Evolutionary conservation across 2,888 invertebrate species (phyloP).

Genomic region (Drosophila paracracens): DNA sequence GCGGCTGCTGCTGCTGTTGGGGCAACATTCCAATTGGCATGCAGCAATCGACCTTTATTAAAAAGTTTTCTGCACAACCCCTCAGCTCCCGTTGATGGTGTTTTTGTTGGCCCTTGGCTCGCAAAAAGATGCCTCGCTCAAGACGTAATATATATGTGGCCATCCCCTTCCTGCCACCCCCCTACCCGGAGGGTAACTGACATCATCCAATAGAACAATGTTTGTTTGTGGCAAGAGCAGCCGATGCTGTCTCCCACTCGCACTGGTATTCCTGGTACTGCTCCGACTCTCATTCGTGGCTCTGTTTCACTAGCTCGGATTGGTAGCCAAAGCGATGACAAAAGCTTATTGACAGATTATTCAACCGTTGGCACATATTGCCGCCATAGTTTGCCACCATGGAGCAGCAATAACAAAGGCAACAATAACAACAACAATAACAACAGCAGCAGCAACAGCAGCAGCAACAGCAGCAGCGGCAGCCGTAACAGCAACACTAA

Average conservation of each 20-base stretch:
- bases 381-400: constrained; percentile 77
- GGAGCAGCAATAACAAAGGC: constrained; percentile 42
- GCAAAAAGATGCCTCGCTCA: constrained; percentile 68
- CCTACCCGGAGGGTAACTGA: constrained; percentile 51
- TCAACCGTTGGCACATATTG: constrained; percentile 82
- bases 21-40: constrained; percentile 72
- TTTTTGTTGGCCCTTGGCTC: constrained; percentile 53
- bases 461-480: constrained; percentile 12
- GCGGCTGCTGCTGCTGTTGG: constrained; percentile 21
- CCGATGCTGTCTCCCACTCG: constrained; percentile 8
- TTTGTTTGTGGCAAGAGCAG: constrained; percentile 73
- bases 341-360: constrained; percentile 82
- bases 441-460: constrained; percentile 19
- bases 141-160: constrained; percentile 76
- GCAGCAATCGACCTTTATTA: constrained; percentile 82
- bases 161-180: not conserved
- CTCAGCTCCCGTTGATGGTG: constrained; percentile 8
- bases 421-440: constrained; percentile 31
- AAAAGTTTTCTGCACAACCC: constrained; percentile 65
- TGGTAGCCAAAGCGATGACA: constrained; percentile 70
- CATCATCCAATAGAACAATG: constrained; percentile 74
- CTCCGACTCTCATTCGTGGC: constrained; percentile 11
- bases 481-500: not conserved
- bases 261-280: not conserved
- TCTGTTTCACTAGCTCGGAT: constrained; percentile 24